These are phyloP conservation scores for Chironomus tentans DNA, from an alignment of 2,888 invertebrate genomes.

Conservation along the genomic window DNA sequence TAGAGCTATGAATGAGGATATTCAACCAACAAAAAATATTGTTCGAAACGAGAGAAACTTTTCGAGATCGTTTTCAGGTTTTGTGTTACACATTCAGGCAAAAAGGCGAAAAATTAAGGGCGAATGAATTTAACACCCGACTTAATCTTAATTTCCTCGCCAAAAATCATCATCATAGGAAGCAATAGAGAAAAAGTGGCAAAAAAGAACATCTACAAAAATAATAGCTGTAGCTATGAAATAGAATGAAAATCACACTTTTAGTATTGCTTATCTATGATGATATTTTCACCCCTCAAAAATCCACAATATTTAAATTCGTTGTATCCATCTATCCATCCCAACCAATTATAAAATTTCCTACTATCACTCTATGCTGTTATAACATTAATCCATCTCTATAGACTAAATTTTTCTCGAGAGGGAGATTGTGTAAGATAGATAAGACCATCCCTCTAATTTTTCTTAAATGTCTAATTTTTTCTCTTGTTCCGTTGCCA, in stretches of 20 bases:
- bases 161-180: constrained; percentile 15
- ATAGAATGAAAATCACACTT: not conserved
- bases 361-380: not conserved
- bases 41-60: not conserved
- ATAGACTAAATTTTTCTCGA: not conserved
- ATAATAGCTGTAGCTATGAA: not conserved
- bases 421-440: constrained; percentile 19
- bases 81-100: not conserved
- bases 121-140: not conserved
- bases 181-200: not conserved
- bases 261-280: constrained; percentile 3
- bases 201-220: not conserved
- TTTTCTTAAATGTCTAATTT: not conserved
- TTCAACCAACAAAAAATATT: not conserved
- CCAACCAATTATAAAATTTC: constrained; percentile 23
- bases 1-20: not conserved
- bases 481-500: not conserved
- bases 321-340: not conserved
- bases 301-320: not conserved
- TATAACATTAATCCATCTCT: constrained; percentile 7
- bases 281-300: constrained; percentile 24
- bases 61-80: constrained; percentile 19
- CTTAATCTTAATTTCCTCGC: constrained; percentile 15
- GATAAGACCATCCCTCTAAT: constrained; percentile 3
- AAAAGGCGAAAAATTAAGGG: not conserved